Conservation (phyloP, 2,797 vertebrate species). For the Esox lucius region DNA sequence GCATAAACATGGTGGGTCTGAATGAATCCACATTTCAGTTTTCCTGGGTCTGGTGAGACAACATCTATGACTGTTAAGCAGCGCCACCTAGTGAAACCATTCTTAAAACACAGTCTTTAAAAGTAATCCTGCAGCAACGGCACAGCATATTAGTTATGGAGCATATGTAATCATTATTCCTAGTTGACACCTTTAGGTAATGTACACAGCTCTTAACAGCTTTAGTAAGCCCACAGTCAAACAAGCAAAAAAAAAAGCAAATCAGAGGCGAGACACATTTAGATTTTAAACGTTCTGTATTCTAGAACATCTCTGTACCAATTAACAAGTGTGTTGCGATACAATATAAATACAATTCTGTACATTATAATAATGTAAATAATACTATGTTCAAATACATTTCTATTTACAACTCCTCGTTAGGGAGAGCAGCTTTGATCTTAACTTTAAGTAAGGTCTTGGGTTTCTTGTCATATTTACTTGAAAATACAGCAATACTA, state of each 20-base stretch:
- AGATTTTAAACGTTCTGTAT: conserved; percentile 87
- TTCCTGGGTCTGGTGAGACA: too few relatives aligned
- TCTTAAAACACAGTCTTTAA: not conserved
- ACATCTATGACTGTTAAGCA: not conserved
- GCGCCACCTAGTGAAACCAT: conserved; percentile 2
- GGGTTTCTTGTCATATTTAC: conserved; percentile 69
- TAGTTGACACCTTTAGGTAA: not conserved
- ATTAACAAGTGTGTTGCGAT: conserved; percentile 86
- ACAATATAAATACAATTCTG: conserved; percentile 98
- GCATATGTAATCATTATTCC: not conserved
- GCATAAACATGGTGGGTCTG: too few relatives aligned
- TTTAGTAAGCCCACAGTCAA: too few relatives aligned
- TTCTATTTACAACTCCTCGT: conserved; percentile 87
- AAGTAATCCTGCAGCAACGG: not conserved
- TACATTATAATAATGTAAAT: conserved; percentile 92
- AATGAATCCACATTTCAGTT: too few relatives aligned
- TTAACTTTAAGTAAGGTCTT: conserved; percentile 84
- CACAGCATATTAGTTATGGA: not conserved
- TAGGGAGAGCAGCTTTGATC: conserved; percentile 89
- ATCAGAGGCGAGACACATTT: conserved; percentile 51
- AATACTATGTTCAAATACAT: conserved; percentile 85
- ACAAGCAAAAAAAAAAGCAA: conserved; percentile 25
- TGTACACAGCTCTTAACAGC: too few relatives aligned
- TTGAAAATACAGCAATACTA: conserved; percentile 77
- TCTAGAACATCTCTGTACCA: conserved; percentile 93